Evolutionary conservation across 2,113 vertebrate genomes (phyloP).

Genomic region (Scortum barcoo): DNA sequence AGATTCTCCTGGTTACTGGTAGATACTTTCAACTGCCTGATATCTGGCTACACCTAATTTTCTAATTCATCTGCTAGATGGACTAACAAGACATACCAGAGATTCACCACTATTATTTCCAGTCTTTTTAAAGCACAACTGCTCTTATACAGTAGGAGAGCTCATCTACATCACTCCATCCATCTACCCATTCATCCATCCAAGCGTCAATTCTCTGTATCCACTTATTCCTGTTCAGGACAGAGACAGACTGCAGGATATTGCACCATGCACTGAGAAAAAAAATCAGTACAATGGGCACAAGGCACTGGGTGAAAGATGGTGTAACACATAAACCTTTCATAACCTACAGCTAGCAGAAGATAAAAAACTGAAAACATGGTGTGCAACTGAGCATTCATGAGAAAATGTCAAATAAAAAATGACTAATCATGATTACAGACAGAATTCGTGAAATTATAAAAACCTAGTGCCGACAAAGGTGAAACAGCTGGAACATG

Average conservation of each 20-base stretch:
- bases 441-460: slow-evolving; percentile 8
- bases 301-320: background rate
- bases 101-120: background rate
- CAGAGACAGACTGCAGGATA: background rate
- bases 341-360: background rate
- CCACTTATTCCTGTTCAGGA: background rate
- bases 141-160: background rate
- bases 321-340: background rate
- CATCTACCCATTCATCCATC: background rate
- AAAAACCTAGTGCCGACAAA: background rate
- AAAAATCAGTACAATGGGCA: background rate
- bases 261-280: background rate
- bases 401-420: background rate
- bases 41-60: background rate
- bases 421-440: background rate
- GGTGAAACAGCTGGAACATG: background rate
- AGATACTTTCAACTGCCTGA: background rate
- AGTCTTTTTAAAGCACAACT: background rate
- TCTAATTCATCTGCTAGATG: background rate
- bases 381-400: background rate
- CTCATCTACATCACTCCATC: slow-evolving; percentile 4
- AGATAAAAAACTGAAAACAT: background rate
- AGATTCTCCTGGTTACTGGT: background rate
- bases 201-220: background rate
- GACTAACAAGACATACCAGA: background rate